Conservation (phyloP, 1,140 invertebrate species). For the Calosoma granatense region DNA sequence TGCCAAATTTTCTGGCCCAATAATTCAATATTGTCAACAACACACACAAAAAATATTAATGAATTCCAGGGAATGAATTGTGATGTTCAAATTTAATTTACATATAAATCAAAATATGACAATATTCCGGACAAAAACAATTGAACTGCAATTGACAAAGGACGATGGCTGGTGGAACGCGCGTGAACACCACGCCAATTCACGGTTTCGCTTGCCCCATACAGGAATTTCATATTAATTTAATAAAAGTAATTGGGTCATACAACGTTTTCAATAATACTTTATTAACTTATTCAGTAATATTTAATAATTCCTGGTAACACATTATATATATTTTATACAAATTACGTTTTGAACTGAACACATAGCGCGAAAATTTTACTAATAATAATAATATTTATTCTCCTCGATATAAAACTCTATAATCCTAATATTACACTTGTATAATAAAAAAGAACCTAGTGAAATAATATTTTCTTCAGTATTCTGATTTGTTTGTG, state of each 20-base stretch:
- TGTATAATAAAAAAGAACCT: background rate
- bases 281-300: background rate
- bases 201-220: no score
- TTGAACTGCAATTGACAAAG: background rate
- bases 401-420: no score
- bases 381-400: no score
- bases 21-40: background rate
- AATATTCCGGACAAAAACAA: background rate
- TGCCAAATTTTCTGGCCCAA: background rate
- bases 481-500: background rate
- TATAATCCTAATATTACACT: background rate
- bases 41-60: background rate
- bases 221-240: background rate
- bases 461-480: background rate
- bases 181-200: no score
- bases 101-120: background rate
- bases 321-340: background rate
- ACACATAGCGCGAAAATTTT: no score
- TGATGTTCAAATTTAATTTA: background rate
- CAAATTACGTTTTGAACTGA: no score
- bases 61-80: background rate
- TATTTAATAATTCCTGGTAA: background rate
- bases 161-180: no score
- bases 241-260: background rate
- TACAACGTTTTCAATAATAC: background rate